Base-by-base conservation (phyloP, 1,140 invertebrate species). In the Drosophila malerkotliana region DNA sequence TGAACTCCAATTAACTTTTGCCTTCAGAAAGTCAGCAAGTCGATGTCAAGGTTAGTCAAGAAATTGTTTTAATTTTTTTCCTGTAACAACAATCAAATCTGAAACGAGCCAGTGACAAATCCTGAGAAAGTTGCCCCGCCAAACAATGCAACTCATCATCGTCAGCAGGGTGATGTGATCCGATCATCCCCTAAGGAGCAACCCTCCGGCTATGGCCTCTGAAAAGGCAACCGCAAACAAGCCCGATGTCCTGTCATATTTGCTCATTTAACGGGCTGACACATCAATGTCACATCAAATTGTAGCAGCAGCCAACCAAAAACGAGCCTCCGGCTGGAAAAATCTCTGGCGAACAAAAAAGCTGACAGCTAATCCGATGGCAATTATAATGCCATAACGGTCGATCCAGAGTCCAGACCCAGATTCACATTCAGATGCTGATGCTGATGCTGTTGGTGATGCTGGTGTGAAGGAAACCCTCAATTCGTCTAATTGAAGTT, bases 231-330 rank as follows among this genome's bases (percentile, higher is more conserved):
- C 78, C 82, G 60, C 81, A 87, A 81, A 87, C 81, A 87, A 62
- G 60, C 51, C 75, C 52, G 77, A 68, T 74, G 53, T 62, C 58
- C 78, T 88, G 83, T 88, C 83, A 89, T 88, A 89, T 89, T 89
- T 89, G 84, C 84, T 77, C 79, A 91, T 91, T 91, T 91, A 91
- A 91, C 90, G 79, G 84, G 64, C 90, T 91, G 90, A 90, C 90
- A 91, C 82, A 91, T 91, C 90, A 91, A 80, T 90, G 90, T 91
- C 90, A 91, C 77, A 91, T 90, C 89, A 91, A 67, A 85, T 54
- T 41, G 69, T 30, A 18, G 30, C 34, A 41, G 44, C 79, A 41
- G 44, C 79, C 79, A 83, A 78, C 75, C 79, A 63, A 58, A 60
- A 66, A 32, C 5, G n/a, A 68, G 57, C 64, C 49, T 62, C 59